Percentiles rank a stretch among this genome's conserved stretches.
Conservation (phyloP, 2,797 vertebrate species). For the Picus viridis region DNA sequence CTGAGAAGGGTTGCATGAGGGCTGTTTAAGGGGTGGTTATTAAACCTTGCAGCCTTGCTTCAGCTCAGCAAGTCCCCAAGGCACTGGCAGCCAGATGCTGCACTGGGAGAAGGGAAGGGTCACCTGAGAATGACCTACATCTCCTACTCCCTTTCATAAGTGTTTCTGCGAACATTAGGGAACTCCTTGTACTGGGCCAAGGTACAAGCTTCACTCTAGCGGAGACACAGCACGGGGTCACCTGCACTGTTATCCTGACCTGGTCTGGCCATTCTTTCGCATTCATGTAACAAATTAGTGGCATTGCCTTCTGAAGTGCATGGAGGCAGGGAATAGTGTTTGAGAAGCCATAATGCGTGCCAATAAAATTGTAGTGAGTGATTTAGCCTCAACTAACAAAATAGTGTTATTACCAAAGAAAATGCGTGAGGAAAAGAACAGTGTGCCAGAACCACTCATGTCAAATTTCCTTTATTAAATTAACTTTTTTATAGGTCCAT, state of each 20-base stretch:
- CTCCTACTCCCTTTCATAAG: background rate
- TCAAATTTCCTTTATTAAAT: background rate
- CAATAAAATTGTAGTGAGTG: background rate
- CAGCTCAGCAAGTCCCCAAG: background rate
- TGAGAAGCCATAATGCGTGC: background rate
- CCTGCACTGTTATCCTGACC: constrained; percentile 25
- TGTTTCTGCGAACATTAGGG: constrained; percentile 22
- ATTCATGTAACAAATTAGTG: background rate
- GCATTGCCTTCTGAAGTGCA: constrained; percentile 8
- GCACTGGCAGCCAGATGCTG: background rate
- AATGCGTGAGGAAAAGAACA: background rate
- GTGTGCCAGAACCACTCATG: rapidly evolving
- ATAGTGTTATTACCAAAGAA: background rate
- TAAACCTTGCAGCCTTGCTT: background rate
- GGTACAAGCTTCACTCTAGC: background rate
- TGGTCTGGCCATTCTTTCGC: background rate
- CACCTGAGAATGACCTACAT: background rate
- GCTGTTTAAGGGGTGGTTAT: background rate
- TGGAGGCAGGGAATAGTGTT: background rate
- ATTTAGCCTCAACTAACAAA: background rate
- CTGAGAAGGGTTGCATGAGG: background rate
- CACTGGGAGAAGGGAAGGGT: background rate
- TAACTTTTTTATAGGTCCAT: background rate
- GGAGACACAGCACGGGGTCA: background rate
- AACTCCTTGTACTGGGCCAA: constrained; percentile 1